A percentile compares a stretch with the other conserved stretches of the same genome.
Conservation (phyloP, 2,888 invertebrate species). For the Drosophila anceps region DNA sequence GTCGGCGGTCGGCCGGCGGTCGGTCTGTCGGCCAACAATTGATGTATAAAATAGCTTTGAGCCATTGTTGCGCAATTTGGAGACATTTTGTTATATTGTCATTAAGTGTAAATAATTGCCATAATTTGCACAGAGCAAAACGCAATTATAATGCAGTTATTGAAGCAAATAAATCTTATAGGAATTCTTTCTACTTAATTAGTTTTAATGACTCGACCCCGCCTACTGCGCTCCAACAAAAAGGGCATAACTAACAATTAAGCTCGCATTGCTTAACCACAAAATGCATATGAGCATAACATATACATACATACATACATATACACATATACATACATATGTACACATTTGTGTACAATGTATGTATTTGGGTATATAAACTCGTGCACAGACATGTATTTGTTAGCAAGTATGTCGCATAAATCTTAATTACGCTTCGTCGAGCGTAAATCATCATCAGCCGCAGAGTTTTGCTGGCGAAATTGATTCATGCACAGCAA, state of each 20-base stretch:
- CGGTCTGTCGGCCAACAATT: not conserved
- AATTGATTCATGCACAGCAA: slow-evolving; percentile 70
- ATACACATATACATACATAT: slow-evolving; percentile 11
- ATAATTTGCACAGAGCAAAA: slow-evolving; percentile 61
- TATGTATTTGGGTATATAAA: slow-evolving; percentile 3
- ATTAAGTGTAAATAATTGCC: slow-evolving; percentile 79
- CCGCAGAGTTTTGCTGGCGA: slow-evolving; percentile 41
- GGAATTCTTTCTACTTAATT: slow-evolving; percentile 78
- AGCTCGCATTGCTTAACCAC: slow-evolving; percentile 54
- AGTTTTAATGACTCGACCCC: slow-evolving; percentile 63
- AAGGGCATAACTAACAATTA: slow-evolving; percentile 78
- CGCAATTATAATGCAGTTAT: slow-evolving; percentile 60
- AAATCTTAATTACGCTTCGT: slow-evolving; percentile 81
- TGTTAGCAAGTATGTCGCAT: slow-evolving; percentile 61
- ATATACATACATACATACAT: slow-evolving; percentile 1
- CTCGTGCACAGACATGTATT: slow-evolving; percentile 27
- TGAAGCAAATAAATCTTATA: slow-evolving; percentile 68
- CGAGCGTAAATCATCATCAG: slow-evolving; percentile 81
- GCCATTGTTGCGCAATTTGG: slow-evolving; percentile 35
- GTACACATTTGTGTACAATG: not conserved
- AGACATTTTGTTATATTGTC: slow-evolving; percentile 58
- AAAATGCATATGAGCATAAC: slow-evolving; percentile 15
- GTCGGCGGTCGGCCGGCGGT: no score
- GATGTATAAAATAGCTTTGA: slow-evolving; percentile 23
- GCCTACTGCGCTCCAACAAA: slow-evolving; percentile 39